Conservation (phyloP, 2,113 vertebrate species). For the Amphiprion percula region DNA sequence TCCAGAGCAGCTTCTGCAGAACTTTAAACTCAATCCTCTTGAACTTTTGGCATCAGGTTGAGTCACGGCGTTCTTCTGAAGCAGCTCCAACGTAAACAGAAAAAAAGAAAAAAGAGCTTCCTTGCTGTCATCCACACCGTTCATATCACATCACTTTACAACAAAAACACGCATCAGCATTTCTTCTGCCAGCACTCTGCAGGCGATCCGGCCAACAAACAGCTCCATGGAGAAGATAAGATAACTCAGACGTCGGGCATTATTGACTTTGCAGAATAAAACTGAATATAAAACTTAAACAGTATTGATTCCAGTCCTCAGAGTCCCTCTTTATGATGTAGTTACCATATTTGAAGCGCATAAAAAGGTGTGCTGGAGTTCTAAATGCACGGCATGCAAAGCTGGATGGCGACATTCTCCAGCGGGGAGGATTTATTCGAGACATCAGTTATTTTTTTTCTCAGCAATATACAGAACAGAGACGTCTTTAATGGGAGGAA, state of each 20-base stretch:
- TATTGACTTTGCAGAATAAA: slow-evolving; percentile 49
- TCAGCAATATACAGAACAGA: no score
- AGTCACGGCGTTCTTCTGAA: slow-evolving; percentile 12
- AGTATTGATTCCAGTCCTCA: slow-evolving; percentile 49
- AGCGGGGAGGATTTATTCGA: slow-evolving; percentile 1
- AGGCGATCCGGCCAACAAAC: slow-evolving; percentile 53
- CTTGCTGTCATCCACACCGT: slow-evolving; percentile 23
- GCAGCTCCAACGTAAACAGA: slow-evolving; percentile 8
- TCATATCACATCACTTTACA: slow-evolving; percentile 32
- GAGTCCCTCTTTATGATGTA: slow-evolving; percentile 44
- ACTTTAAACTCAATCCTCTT: not conserved
- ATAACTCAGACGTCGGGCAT: slow-evolving; percentile 53
- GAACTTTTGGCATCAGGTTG: slow-evolving; percentile 10
- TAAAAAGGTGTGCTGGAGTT: slow-evolving; percentile 32
- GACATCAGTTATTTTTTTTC: not conserved
- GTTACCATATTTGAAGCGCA: slow-evolving; percentile 52
- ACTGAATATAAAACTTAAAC: slow-evolving; percentile 62
- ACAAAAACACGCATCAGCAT: slow-evolving; percentile 45
- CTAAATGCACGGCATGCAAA: slow-evolving; percentile 30
- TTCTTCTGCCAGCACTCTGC: slow-evolving; percentile 36
- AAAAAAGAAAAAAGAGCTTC: not conserved
- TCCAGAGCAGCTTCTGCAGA: not conserved
- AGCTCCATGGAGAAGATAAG: slow-evolving; percentile 49
- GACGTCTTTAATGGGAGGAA: no score
- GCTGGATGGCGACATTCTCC: slow-evolving; percentile 18